Percentiles rank a stretch among this genome's conserved stretches.
Conservation (phyloP, 2,888 invertebrate species). For the Pasiphila rectangulata region DNA sequence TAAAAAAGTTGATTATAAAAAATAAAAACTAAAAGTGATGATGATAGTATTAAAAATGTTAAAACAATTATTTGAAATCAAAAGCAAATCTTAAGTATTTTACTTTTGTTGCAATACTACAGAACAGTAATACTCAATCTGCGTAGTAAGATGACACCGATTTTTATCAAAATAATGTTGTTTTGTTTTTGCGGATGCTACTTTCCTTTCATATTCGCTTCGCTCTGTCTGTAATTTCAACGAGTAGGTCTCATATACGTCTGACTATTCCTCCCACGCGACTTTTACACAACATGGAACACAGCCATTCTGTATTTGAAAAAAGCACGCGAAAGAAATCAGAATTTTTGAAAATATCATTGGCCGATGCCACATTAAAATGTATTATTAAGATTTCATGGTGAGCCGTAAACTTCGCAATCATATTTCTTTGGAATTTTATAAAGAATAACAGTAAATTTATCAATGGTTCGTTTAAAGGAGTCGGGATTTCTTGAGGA, state of each 20-base stretch:
- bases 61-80: too few species aligned
- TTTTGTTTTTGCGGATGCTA: slow-evolving; percentile 54
- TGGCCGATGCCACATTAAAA: slow-evolving; percentile 18
- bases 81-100: too few species aligned
- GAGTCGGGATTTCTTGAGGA: slow-evolving; percentile 24
- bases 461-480: slow-evolving; percentile 28
- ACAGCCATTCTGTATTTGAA: slow-evolving; percentile 9
- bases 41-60: too few species aligned
- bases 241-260: slow-evolving; percentile 62
- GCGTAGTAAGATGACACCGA: too few species aligned
- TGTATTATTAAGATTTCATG: slow-evolving; percentile 16
- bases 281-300: slow-evolving; percentile 38
- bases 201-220: slow-evolving; percentile 61
- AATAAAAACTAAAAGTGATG: too few species aligned
- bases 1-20: too few species aligned
- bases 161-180: neutral
- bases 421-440: slow-evolving; percentile 23
- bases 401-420: slow-evolving; percentile 24
- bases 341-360: slow-evolving; percentile 14
- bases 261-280: slow-evolving; percentile 52
- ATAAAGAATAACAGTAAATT: slow-evolving; percentile 27
- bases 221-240: slow-evolving; percentile 64
- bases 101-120: too few species aligned
- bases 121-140: too few species aligned
- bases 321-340: slow-evolving; percentile 8